A percentile compares a stretch with the other conserved stretches of the same genome.
These are phyloP conservation scores for Drosophila falleni DNA, from an alignment of 2,888 invertebrate genomes.

Conservation along the genomic window DNA sequence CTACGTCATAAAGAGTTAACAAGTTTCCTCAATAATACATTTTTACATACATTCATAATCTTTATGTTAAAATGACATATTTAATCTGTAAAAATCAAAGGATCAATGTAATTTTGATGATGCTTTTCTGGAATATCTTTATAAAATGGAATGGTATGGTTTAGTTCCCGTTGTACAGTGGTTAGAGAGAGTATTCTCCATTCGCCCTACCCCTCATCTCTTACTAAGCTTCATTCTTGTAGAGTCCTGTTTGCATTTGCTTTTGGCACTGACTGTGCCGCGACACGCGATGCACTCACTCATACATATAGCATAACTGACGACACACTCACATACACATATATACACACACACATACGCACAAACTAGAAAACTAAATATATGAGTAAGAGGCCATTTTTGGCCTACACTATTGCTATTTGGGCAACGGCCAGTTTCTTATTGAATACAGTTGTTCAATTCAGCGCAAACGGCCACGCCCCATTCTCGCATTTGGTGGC, in stretches of 20 bases:
- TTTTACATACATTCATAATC: no score
- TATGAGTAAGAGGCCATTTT: neutral
- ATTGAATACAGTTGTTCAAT: conserved; percentile 60
- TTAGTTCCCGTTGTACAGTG: no score
- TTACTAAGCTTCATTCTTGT: neutral
- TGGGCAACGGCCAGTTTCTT: conserved; percentile 22
- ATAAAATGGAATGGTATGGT: no score
- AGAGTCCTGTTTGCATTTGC: conserved; percentile 28
- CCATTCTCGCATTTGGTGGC: conserved; percentile 28
- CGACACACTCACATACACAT: conserved; percentile 8
- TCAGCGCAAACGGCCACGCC: conserved; percentile 44
- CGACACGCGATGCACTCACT: conserved; percentile 62
- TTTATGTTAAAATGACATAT: no score
- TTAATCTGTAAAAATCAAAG: no score
- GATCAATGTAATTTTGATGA: no score
- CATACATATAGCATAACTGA: conserved; percentile 1
- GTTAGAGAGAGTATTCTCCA: no score
- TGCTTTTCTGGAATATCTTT: no score
- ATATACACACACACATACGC: neutral
- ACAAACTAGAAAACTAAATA: conserved; percentile 8
- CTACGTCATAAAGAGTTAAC: no score
- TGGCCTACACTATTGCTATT: conserved; percentile 12
- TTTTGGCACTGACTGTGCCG: conserved; percentile 48
- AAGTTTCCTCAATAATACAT: no score
- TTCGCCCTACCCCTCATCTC: no score